phyloP scores from a whole-genome alignment of 2,888 invertebrate species.

The Lymantria monacha region DNA sequence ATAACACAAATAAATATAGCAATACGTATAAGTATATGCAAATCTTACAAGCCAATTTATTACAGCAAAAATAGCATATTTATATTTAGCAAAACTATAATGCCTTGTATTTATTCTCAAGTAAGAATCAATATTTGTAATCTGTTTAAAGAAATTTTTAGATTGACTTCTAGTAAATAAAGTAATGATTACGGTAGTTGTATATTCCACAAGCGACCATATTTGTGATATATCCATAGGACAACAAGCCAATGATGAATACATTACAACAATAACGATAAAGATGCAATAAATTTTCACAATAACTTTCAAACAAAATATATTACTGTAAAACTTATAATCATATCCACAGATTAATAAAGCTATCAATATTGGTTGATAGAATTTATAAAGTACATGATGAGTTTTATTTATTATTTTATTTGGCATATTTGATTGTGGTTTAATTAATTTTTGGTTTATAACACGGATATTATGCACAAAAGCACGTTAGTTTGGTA shows the following conservation, averaged over 20 bases:
- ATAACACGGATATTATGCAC: slow-evolving; percentile 28
- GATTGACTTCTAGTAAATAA: slow-evolving; percentile 47
- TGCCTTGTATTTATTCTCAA: slow-evolving; percentile 50
- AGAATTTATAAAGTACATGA: slow-evolving; percentile 33
- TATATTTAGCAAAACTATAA: slow-evolving; percentile 37
- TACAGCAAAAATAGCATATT: slow-evolving; percentile 35
- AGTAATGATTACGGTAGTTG: slow-evolving; percentile 42
- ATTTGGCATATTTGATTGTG: slow-evolving; percentile 31
- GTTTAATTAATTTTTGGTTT: slow-evolving; percentile 29
- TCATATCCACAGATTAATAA: slow-evolving; percentile 61
- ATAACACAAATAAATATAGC: slow-evolving; percentile 42
- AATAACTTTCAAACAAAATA: slow-evolving; percentile 25
- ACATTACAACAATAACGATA: slow-evolving; percentile 39
- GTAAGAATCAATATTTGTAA: slow-evolving; percentile 48
- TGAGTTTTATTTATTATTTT: slow-evolving; percentile 25
- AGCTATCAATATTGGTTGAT: slow-evolving; percentile 44
- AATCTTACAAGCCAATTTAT: slow-evolving; percentile 49
- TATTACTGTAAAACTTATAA: slow-evolving; percentile 48
- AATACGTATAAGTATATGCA: slow-evolving; percentile 46
- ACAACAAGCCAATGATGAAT: slow-evolving; percentile 49
- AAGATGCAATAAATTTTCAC: slow-evolving; percentile 45
- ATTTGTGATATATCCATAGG: slow-evolving; percentile 39
- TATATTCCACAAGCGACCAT: slow-evolving; percentile 61
- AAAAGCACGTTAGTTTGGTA: slow-evolving; percentile 41
- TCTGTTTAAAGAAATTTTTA: slow-evolving; percentile 39